Evolutionary conservation across 2,888 invertebrate genomes (phyloP).

Genomic region (Amphimallon solstitiale): DNA sequence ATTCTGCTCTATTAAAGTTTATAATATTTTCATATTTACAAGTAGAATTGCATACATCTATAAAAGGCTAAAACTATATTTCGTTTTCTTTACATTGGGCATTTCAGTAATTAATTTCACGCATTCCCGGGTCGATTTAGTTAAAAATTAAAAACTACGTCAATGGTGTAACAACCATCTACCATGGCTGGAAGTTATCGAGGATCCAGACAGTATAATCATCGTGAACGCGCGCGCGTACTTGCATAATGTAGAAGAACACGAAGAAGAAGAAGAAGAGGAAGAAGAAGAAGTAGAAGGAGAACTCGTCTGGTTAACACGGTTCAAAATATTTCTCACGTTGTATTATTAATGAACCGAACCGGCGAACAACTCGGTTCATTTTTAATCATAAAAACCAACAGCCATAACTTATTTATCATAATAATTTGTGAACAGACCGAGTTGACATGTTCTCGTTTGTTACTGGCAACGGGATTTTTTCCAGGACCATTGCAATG

Average conservation of each 20-base stretch:
- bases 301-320: constrained; percentile 45
- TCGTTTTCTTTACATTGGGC: too few species aligned
- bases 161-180: not conserved
- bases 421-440: constrained; percentile 54
- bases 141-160: not conserved
- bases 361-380: constrained; percentile 55
- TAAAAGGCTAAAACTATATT: too few species aligned
- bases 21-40: too few species aligned
- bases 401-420: constrained; percentile 56
- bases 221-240: too few species aligned
- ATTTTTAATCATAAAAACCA: constrained; percentile 57
- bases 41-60: too few species aligned
- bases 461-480: constrained; percentile 39
- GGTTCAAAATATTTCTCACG: constrained; percentile 49
- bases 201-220: not conserved
- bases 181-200: not conserved
- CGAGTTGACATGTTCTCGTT: constrained; percentile 49
- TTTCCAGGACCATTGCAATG: not conserved
- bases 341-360: constrained; percentile 54
- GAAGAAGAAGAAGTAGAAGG: constrained; percentile 20
- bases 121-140: constrained; percentile 12
- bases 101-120: constrained; percentile 32
- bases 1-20: too few species aligned
- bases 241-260: too few species aligned
- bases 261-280: too few species aligned